Percentiles rank a stretch among this genome's conserved stretches.
Evolutionary conservation across 2,888 invertebrate genomes (phyloP).

Genomic region (Phania funesta): DNA sequence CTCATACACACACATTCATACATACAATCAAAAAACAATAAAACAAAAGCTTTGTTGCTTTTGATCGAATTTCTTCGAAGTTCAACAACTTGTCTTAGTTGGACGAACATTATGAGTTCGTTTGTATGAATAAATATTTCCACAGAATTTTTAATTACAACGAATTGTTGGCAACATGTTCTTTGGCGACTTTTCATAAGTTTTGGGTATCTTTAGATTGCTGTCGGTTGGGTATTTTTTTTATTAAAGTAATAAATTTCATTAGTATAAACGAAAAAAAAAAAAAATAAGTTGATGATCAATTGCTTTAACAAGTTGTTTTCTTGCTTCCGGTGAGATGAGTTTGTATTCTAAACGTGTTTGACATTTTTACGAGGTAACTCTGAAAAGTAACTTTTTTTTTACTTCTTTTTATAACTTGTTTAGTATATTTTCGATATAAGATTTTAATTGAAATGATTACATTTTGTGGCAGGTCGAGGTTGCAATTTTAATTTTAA

Average conservation of each 20-base stretch:
- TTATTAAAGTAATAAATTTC: neutral
- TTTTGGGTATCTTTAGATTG: conserved; percentile 9
- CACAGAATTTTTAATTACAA: conserved; percentile 56
- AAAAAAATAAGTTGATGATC: conserved; percentile 28
- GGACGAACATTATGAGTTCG: conserved; percentile 25
- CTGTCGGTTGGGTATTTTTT: neutral
- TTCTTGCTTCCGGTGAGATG: conserved; percentile 59
- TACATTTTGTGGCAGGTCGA: too few relatives aligned
- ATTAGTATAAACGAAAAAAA: conserved; percentile 1
- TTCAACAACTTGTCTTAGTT: conserved; percentile 54
- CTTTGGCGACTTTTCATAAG: conserved; percentile 32
- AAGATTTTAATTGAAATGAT: too few relatives aligned
- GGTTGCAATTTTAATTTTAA: too few relatives aligned
- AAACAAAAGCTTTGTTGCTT: conserved; percentile 52
- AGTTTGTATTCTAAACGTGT: neutral
- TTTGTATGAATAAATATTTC: conserved; percentile 41
- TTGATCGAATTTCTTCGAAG: too few relatives aligned
- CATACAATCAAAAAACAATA: conserved; percentile 1
- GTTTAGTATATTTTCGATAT: too few relatives aligned
- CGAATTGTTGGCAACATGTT: conserved; percentile 49
- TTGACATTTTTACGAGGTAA: neutral
- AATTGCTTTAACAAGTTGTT: conserved; percentile 59
- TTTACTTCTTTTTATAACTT: too few relatives aligned
- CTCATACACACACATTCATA: neutral
- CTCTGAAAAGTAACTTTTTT: neutral